Base-by-base conservation (phyloP, 1,140 invertebrate genomes). In the Drosophila mayri region DNA sequence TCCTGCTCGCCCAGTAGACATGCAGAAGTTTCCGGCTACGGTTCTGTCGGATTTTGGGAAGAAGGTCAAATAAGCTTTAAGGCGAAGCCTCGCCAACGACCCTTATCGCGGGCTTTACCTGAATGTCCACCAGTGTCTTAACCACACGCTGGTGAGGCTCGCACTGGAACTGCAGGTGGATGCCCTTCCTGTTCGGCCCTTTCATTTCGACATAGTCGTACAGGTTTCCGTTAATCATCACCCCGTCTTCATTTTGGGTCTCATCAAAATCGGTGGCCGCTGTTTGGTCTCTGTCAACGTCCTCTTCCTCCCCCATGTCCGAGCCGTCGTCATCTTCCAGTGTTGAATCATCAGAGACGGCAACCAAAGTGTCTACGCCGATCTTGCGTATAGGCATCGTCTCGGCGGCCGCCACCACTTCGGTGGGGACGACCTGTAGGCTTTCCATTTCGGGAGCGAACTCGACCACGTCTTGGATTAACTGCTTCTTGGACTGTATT, bases 371-470 rank as follows among this genome's bases (percentile, higher is more conserved):
- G 43, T 35, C 37, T 16, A 49, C 41, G 37, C 52, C 46, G 10
- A 76, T 3, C 12, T 11, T 70, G 5, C 9, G 16, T 12, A 67
- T 46, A 16, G 12, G 14, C 0, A 16, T 25, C 4, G 11, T 11
- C 0, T 30, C n/a, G 11, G 25, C n/a, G 6, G 4, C 7, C 4
- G 12, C 0, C 1, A 11, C 62, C 20, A 9, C 37, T 0, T 16
- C 3, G n/a, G 30, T 9, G 8, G 47, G 55, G 5, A 43, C 54
- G 1, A 92, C 47, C 40, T 92, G 80, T n/a, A 92, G 49, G 12
- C 76, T 4, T 0, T 77, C 38, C 0, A 91, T n/a, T 0, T 84
- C 62, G 0, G 90, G 90, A 16, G 63, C 86, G 41, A 75, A 80
- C 22, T 62, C 50, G 0, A 92, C 18, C 0, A 91, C 81, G 1